Conservation (phyloP, 2,888 invertebrate species). For the Schizaphis graminum region DNA sequence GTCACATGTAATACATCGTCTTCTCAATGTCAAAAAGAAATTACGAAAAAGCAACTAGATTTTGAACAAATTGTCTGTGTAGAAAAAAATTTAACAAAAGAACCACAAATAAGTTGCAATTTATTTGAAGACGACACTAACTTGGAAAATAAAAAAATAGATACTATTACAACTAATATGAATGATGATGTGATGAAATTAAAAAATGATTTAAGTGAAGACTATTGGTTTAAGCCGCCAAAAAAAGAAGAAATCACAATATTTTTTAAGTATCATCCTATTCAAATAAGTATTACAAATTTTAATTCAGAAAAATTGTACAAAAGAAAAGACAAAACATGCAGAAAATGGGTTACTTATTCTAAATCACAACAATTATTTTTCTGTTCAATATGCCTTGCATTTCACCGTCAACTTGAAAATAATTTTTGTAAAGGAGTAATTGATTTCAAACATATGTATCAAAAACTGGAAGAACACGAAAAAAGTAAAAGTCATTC, state of each 20-base stretch:
- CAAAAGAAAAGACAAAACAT: background rate
- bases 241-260: background rate
- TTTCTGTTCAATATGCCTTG: slow-evolving; percentile 6
- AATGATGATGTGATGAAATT: background rate
- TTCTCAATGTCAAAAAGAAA: slow-evolving; percentile 11
- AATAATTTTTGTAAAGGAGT: slow-evolving; percentile 5
- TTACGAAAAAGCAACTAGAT: background rate
- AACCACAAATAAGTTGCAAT: background rate
- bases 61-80: background rate
- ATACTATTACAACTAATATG: background rate
- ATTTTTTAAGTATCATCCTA: slow-evolving; percentile 11
- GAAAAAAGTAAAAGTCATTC: background rate
- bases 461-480: background rate
- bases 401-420: slow-evolving; percentile 3
- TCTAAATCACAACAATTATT: slow-evolving; percentile 2
- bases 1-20: background rate
- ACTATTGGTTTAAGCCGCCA: slow-evolving; percentile 2
- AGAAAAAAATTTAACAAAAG: slow-evolving; percentile 1
- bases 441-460: background rate
- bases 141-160: background rate
- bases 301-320: background rate
- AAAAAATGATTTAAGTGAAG: background rate
- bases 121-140: background rate
- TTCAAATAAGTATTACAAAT: background rate
- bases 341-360: slow-evolving; percentile 10